Percentiles rank a stretch among this genome's conserved stretches.
phyloP scores from a whole-genome alignment of 2,113 vertebrate genomes.

The Tetraodon nigroviridis region DNA sequence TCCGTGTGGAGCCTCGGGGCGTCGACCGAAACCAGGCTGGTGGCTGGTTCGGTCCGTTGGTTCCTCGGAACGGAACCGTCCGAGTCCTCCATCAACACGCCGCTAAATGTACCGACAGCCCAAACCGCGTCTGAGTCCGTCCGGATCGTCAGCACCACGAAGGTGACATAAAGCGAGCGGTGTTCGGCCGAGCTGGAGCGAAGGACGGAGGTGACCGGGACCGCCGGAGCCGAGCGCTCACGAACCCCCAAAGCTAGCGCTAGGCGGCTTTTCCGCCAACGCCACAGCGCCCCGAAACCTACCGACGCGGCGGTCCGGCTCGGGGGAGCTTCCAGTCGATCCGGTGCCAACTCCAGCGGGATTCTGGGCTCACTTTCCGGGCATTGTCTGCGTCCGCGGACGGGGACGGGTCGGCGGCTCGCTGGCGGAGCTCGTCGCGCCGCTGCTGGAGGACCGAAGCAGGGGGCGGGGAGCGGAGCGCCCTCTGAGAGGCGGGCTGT shows the following conservation, averaged over 20 bases:
- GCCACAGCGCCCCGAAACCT: slow-evolving; percentile 37
- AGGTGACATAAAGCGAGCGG: slow-evolving; percentile 24
- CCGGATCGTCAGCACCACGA: background rate
- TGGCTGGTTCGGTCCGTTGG: too few species aligned
- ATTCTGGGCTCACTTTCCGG: slow-evolving; percentile 26
- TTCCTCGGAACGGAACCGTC: too few species aligned
- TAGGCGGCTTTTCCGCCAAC: slow-evolving; percentile 19
- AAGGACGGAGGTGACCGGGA: background rate
- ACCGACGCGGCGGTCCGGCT: slow-evolving; percentile 57
- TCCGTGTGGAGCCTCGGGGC: too few species aligned
- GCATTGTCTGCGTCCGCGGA: slow-evolving; percentile 27
- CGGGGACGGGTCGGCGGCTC: background rate
- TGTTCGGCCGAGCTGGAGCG: rapidly evolving
- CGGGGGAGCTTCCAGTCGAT: slow-evolving; percentile 15
- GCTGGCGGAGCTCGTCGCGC: slow-evolving; percentile 1
- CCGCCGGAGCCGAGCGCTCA: slow-evolving; percentile 6
- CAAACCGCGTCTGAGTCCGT: background rate
- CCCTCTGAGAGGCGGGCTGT: slow-evolving; percentile 23
- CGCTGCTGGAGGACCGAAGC: slow-evolving; percentile 2
- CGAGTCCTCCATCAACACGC: too few species aligned
- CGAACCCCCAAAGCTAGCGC: slow-evolving; percentile 16
- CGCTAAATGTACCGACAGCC: background rate
- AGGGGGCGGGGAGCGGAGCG: background rate
- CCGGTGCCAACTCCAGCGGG: slow-evolving; percentile 21
- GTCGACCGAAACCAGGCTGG: too few species aligned